Evolutionary conservation across 2,797 vertebrate species (phyloP), one percentile per base, ranked within the genome.

Genomic region (Alosa sapidissima): DNA sequence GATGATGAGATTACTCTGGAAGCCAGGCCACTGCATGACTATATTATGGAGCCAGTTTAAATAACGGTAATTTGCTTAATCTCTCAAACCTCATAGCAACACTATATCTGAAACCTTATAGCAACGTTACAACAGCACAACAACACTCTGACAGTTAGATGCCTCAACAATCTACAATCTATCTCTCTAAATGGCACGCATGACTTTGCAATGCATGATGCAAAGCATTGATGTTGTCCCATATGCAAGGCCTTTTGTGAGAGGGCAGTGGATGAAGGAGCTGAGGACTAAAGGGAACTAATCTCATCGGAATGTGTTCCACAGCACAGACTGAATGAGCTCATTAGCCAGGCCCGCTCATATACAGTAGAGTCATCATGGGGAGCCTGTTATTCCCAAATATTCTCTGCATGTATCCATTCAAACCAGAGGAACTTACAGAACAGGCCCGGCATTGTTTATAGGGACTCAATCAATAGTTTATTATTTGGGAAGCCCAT

Each of bases 301-400:
- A 85, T 85, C 84, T 81, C 16, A 21, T 58, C 49, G 81, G 84
- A 85, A 85, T 85, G 81, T 62, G 58, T 51, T 51, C 83, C 3
- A 41, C 52, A 28, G 47, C 49, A 36, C 65, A 75, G 19, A n/a
- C 9, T 72, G 65, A 72, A 72, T 72, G 65, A 36, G 72, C 33
- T 72, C 65, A 72, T 72, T 36, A 72, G 65, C 28, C 33, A 72
- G 65, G 7, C 65, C 28, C 1, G 11, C 65, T 33, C 65, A 5
- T 10, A 16, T 16, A 55, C 1, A 33, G 10, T 72, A 55, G 13
- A 33, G 10, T 72, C 10, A 36, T 14, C 33, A 72, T 33, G 33
- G 49, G 49, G 65, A 11, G 9, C 33, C 28, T 36, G 65, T 36
- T 68, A 68, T 68, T 72, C 28, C 10, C n/a, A 65, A 33, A 72